Percentiles rank a stretch among this genome's conserved stretches.
phyloP scores from a whole-genome alignment of 2,888 invertebrate species.

The Zygogramma bicolorata region DNA sequence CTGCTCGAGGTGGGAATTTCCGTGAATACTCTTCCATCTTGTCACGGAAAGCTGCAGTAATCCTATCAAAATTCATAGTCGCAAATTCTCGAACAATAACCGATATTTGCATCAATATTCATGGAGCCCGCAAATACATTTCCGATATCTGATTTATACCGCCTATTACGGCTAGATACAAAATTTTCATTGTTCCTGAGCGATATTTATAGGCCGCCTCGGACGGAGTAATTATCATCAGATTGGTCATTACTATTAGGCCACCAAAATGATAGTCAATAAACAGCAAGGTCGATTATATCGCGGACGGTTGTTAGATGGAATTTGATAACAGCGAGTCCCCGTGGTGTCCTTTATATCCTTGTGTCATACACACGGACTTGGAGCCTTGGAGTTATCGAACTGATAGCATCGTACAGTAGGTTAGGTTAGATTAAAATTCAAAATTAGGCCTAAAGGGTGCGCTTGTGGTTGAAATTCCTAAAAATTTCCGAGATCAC shows the following conservation, averaged over 20 bases:
- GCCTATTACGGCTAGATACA: constrained; percentile 26
- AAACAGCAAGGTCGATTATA: constrained; percentile 39
- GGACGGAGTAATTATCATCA: constrained; percentile 34
- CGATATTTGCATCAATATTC: constrained; percentile 33
- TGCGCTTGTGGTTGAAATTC: no score
- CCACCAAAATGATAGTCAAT: constrained; percentile 29
- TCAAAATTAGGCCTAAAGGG: no score
- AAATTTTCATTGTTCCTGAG: constrained; percentile 33
- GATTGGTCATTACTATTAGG: constrained; percentile 35
- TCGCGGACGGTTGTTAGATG: neutral
- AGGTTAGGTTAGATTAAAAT: no score
- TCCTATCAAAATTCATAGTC: neutral
- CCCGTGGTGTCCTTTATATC: no score
- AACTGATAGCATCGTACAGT: no score
- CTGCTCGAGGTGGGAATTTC: no score
- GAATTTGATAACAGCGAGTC: neutral
- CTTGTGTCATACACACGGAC: no score
- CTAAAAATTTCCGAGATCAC: no score
- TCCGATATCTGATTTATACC: constrained; percentile 31
- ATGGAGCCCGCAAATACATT: constrained; percentile 23
- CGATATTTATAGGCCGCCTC: constrained; percentile 28
- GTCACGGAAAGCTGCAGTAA: no score
- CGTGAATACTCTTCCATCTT: no score
- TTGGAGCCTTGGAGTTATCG: no score
- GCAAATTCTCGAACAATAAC: neutral